These are phyloP conservation scores for Pelecanoides urinatrix DNA, from an alignment of 2,113 vertebrate species.

Conservation along the genomic window DNA sequence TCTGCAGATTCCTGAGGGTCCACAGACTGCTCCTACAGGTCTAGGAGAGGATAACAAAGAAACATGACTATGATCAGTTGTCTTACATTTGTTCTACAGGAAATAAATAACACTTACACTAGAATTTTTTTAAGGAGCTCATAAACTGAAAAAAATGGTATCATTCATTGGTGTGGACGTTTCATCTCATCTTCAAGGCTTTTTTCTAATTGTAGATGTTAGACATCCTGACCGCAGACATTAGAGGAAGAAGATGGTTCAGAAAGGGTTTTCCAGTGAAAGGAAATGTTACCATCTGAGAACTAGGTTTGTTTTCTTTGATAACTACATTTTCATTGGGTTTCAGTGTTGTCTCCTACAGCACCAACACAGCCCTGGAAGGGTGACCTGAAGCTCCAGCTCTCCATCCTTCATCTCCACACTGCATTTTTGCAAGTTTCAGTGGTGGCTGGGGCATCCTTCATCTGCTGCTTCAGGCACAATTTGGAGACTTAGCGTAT, in stretches of 20 bases:
- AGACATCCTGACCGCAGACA: not conserved
- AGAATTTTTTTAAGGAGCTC: not conserved
- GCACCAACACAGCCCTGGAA: not conserved
- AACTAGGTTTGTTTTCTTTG: not conserved
- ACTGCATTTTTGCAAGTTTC: not conserved
- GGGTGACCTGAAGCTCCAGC: not conserved
- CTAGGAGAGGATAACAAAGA: not conserved
- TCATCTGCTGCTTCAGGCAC: not conserved
- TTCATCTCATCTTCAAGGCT: not conserved
- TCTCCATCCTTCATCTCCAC: not conserved
- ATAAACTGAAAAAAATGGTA: not conserved
- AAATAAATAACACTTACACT: not conserved
- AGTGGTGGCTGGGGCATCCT: not conserved
- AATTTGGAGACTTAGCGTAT: not conserved
- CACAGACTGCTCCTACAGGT: not conserved
- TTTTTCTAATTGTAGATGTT: not conserved
- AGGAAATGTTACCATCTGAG: not conserved
- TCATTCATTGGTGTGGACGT: not conserved
- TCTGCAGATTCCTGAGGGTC: not conserved
- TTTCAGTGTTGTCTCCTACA: not conserved
- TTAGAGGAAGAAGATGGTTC: not conserved
- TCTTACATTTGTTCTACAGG: not conserved
- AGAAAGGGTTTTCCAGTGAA: not conserved
- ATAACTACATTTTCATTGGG: not conserved
- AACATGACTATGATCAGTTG: not conserved